phyloP scores from a whole-genome alignment of 2,888 invertebrate species.

The Leptopterna dolabrata region DNA sequence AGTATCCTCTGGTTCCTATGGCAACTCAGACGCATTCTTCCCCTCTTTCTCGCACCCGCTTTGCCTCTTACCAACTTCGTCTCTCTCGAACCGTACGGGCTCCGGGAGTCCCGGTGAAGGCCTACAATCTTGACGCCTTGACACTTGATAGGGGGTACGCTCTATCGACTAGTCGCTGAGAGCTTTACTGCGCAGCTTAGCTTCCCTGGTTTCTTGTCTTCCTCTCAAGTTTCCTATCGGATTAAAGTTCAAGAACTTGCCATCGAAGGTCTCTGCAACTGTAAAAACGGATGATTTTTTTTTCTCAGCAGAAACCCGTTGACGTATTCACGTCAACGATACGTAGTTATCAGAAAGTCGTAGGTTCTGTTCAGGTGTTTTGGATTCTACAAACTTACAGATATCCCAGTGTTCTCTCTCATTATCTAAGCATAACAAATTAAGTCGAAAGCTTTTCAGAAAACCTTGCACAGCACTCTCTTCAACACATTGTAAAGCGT shows the following conservation, averaged over 20 bases:
- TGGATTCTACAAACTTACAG: too few relatives aligned
- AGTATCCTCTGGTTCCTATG: neutral
- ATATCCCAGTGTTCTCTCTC: too few relatives aligned
- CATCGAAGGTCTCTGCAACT: neutral
- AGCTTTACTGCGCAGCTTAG: neutral
- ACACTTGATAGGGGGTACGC: slow-evolving; percentile 10
- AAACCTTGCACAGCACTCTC: too few relatives aligned
- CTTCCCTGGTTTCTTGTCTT: neutral
- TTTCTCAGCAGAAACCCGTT: neutral
- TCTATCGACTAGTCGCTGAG: neutral
- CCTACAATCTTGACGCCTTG: slow-evolving; percentile 42
- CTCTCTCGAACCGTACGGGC: neutral
- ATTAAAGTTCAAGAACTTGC: slow-evolving; percentile 25
- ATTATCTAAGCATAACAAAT: too few relatives aligned
- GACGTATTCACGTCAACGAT: too few relatives aligned
- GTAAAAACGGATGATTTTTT: neutral
- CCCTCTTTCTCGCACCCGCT: neutral
- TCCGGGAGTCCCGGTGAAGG: neutral
- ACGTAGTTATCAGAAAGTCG: too few relatives aligned
- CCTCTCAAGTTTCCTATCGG: neutral
- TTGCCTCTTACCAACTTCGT: neutral
- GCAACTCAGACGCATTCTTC: neutral
- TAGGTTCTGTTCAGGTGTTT: too few relatives aligned
- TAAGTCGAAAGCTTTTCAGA: too few relatives aligned
- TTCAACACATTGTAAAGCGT: too few relatives aligned